phyloP scores from a whole-genome alignment of 2,888 invertebrate species.

The Tortricodes alternella region DNA sequence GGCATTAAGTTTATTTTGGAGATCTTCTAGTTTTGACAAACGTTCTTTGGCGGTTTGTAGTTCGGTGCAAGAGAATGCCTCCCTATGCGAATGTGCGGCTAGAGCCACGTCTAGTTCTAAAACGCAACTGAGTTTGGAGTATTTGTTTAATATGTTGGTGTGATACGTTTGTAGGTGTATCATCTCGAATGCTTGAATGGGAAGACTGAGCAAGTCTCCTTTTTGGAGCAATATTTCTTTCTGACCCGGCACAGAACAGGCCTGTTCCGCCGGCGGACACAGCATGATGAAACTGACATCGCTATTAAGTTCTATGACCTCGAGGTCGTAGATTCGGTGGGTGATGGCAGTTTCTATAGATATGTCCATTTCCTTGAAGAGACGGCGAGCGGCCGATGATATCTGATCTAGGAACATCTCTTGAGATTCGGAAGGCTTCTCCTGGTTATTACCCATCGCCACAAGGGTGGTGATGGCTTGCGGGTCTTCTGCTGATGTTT shows the following conservation, averaged over 20 bases:
- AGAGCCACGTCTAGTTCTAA: constrained; percentile 95
- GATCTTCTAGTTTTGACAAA: constrained; percentile 90
- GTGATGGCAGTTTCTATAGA: constrained; percentile 85
- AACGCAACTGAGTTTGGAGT: constrained; percentile 95
- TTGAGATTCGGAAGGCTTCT: constrained; percentile 88
- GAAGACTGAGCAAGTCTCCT: constrained; percentile 93
- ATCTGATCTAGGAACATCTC: constrained; percentile 90
- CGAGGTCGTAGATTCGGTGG: constrained; percentile 95
- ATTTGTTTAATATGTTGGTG: constrained; percentile 93
- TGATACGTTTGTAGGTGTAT: constrained; percentile 98
- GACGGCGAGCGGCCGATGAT: constrained; percentile 87
- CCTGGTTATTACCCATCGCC: constrained; percentile 53
- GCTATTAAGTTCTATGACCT: constrained; percentile 95
- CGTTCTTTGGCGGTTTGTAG: constrained; percentile 93
- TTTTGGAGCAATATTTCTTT: constrained; percentile 92
- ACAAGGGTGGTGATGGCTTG: constrained; percentile 62
- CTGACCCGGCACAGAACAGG: constrained; percentile 95
- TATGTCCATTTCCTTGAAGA: constrained; percentile 92
- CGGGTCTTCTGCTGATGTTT: constrained; percentile 51
- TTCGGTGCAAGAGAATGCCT: constrained; percentile 96
- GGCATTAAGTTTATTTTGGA: constrained; percentile 92
- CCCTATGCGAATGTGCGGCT: constrained; percentile 95
- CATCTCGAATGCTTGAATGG: constrained; percentile 97
- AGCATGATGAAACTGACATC: constrained; percentile 96
- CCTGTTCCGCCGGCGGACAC: constrained; percentile 95